Evolutionary conservation across 2,888 invertebrate species (phyloP), one percentile per base, ranked within the genome.

Genomic region (Heteromurus nitidus): DNA sequence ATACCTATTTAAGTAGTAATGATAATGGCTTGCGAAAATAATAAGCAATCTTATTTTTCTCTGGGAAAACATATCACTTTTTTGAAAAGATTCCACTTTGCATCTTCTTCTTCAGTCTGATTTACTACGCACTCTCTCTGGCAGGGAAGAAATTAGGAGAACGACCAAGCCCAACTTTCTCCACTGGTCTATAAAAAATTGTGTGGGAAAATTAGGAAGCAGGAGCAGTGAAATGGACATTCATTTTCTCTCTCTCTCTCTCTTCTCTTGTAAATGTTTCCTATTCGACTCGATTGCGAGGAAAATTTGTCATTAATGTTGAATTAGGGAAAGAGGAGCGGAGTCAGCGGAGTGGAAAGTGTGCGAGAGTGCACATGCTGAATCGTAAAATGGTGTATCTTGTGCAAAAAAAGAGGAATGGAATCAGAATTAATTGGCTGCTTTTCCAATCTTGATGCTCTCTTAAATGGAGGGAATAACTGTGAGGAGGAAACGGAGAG

Each of bases 231-330:
- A n/a, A n/a, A n/a, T n/a, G n/a, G n/a, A n/a, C n/a, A n/a, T n/a
- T n/a, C n/a, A n/a, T n/a, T n/a, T n/a, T n/a, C n/a, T n/a, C n/a
- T n/a, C n/a, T n/a, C n/a, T n/a, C n/a, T n/a, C 36, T 50, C 62
- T 64, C 47, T 3, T 26, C 7, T 24, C 36, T 28, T n/a, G 24
- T 58, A 70, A 60, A 47, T 73, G 60, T n/a, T 62, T 31, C 53
- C 64, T 30, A 31, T 65, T 75, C 28, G 9, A 28, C 58, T 31
- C 65, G 26, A 36, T 75, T 65, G 28, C 22, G 20, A 68, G 53
- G 44, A 68, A 76, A 60, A 67, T 68, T 68, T 76, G 68, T 68
- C 68, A 60, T 76, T 76, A 75, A 65, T 58, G 67, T 75, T 55
- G 75, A 75, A 67, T 76, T 76, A 67, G 58, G 18, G n/a, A n/a